phyloP scores from a whole-genome alignment of 37 sponge, comb jelly and placozoan species.

The Lycopodina hypogea region DNA sequence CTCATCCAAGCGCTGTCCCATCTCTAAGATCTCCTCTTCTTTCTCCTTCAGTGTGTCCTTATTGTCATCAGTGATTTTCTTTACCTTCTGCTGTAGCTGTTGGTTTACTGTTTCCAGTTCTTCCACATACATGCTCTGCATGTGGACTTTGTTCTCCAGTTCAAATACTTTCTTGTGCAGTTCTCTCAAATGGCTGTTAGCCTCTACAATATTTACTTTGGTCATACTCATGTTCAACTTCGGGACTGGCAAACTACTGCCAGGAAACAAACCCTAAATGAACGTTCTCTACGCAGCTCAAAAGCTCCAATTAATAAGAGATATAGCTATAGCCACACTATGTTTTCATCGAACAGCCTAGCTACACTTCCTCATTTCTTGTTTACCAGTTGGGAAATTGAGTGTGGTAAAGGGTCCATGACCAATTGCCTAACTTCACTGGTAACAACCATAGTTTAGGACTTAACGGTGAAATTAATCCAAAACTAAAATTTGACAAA shows the following conservation, averaged over 20 bases:
- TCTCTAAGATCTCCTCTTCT: conserved; percentile 14
- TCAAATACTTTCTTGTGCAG: conserved; percentile 63
- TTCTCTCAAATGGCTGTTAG: conserved; percentile 73
- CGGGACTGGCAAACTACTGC: neutral
- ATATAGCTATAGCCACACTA: too few relatives aligned
- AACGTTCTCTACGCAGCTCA: too few relatives aligned
- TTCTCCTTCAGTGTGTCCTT: conserved; percentile 3
- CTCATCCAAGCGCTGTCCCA: conserved; percentile 20
- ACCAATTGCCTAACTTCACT: too few relatives aligned
- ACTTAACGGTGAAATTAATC: too few relatives aligned
- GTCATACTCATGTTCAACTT: conserved; percentile 21
- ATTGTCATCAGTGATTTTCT: conserved; percentile 4
- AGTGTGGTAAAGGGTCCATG: too few relatives aligned
- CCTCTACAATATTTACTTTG: conserved; percentile 66
- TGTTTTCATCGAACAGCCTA: too few relatives aligned
- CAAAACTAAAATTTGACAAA: too few relatives aligned
- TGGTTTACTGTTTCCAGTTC: conserved; percentile 56
- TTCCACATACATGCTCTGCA: conserved; percentile 50
- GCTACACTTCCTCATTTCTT: too few relatives aligned
- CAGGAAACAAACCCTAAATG: too few relatives aligned
- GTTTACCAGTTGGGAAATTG: too few relatives aligned
- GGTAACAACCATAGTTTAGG: too few relatives aligned
- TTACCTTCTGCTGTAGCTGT: conserved; percentile 26
- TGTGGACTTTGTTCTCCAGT: conserved; percentile 72
- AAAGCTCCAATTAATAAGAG: too few relatives aligned